These are phyloP conservation scores for Chloebia gouldiae DNA, from an alignment of 2,113 vertebrate species.

Conservation along the genomic window DNA sequence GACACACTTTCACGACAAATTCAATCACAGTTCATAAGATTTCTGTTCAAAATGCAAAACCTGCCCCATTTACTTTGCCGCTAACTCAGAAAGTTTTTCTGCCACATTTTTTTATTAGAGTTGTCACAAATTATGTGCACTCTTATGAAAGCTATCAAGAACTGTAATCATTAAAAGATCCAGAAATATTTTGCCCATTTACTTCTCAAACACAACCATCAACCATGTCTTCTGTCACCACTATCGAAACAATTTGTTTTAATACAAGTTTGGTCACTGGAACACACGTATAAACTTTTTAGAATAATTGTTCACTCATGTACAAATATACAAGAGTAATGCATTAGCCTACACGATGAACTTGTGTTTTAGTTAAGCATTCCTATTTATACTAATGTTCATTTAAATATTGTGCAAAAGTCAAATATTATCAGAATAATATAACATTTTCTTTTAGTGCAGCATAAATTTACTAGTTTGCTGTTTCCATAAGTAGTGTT, in stretches of 20 bases:
- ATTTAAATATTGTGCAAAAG: conserved; percentile 72
- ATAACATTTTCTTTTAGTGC: conserved; percentile 15
- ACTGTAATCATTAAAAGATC: conserved; percentile 84
- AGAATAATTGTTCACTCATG: conserved; percentile 79
- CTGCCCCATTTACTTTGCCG: conserved; percentile 87
- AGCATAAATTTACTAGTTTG: conserved; percentile 36
- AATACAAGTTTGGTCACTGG: conserved; percentile 75
- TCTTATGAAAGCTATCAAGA: conserved; percentile 88
- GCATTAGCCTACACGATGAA: conserved; percentile 74
- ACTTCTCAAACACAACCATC: conserved; percentile 74
- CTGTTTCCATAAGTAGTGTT: conserved; percentile 35
- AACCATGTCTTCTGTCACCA: conserved; percentile 66
- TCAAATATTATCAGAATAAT: conserved; percentile 64
- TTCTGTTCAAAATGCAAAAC: conserved; percentile 88
- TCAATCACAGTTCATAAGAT: conserved; percentile 92
- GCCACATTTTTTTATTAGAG: conserved; percentile 86
- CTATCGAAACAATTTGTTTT: conserved; percentile 51
- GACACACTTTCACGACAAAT: conserved; percentile 98
- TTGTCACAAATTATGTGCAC: conserved; percentile 87
- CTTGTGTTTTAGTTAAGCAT: conserved; percentile 60
- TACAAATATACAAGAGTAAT: conserved; percentile 76
- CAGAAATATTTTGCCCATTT: conserved; percentile 81
- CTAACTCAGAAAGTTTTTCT: conserved; percentile 89
- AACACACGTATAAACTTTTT: conserved; percentile 75
- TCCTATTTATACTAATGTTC: conserved; percentile 67